Conservation (phyloP, 64 coral and sea anemone genomes). For the Dendronephthya gigantea region DNA sequence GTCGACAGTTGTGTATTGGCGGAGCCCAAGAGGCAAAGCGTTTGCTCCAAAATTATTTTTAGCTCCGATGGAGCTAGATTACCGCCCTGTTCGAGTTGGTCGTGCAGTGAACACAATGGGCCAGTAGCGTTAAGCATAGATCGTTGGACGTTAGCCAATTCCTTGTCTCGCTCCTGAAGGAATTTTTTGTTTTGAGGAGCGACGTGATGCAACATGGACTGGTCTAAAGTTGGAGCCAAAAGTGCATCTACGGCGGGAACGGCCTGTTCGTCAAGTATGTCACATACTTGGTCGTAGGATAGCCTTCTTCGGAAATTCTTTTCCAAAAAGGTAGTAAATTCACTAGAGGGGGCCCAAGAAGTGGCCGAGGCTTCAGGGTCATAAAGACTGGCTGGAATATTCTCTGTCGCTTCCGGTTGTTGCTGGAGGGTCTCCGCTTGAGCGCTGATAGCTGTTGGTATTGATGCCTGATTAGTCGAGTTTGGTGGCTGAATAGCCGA, state of each 20-base stretch:
- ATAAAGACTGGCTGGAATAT: too few relatives aligned
- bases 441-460: not conserved
- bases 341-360: not conserved
- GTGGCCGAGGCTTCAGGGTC: not conserved
- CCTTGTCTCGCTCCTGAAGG: slow-evolving; percentile 26
- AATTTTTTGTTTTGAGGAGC: not conserved
- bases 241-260: not conserved
- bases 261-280: not conserved
- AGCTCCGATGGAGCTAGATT: slow-evolving; percentile 2
- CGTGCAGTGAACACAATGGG: slow-evolving; percentile 35
- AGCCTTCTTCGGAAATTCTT: slow-evolving; percentile 9
- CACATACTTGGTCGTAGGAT: slow-evolving; percentile 1
- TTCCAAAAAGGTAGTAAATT: slow-evolving; percentile 5
- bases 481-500: too few relatives aligned
- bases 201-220: not conserved
- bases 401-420: too few relatives aligned
- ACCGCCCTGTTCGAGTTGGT: slow-evolving; percentile 11
- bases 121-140: slow-evolving; percentile 17
- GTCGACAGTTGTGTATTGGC: slow-evolving; percentile 23
- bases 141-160: not conserved
- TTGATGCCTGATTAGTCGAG: too few relatives aligned
- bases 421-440: not conserved
- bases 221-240: not conserved
- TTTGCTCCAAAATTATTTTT: slow-evolving; percentile 25
- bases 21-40: slow-evolving; percentile 17